Conservation (phyloP, 1,140 invertebrate species). For the Myzus persicae region DNA sequence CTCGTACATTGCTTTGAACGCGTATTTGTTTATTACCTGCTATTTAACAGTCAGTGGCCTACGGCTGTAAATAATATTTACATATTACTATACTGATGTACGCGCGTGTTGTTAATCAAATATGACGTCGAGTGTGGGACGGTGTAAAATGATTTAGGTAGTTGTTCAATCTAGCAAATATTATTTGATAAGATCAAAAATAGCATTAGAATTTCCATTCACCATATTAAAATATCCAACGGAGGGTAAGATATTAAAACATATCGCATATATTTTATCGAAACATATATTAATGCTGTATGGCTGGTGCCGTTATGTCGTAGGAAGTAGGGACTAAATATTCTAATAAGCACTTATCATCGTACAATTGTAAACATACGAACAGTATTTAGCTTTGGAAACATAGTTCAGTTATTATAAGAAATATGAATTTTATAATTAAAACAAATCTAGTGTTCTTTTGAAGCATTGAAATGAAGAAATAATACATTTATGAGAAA, state of each 20-base stretch:
- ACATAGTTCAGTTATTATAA: not conserved
- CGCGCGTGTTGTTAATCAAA: not conserved
- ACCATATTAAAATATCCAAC: not conserved
- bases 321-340: not conserved
- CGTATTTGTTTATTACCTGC: not conserved
- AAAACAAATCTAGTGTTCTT: not conserved
- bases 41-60: not conserved
- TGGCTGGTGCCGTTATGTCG: not conserved
- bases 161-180: not conserved
- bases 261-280: not conserved
- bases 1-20: not conserved
- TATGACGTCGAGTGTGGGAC: too few relatives aligned
- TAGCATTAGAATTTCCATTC: not conserved
- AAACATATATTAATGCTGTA: not conserved
- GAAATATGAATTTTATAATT: not conserved
- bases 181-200: not conserved
- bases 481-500: too few relatives aligned
- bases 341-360: not conserved
- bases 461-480: too few relatives aligned
- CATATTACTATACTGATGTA: not conserved
- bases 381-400: not conserved
- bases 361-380: not conserved
- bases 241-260: not conserved
- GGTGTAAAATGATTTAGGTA: too few relatives aligned
- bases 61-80: not conserved